Evolutionary conservation across 53 echinoderm and acorn worm genomes (phyloP).

Genomic region (Patiria pectinifera): DNA sequence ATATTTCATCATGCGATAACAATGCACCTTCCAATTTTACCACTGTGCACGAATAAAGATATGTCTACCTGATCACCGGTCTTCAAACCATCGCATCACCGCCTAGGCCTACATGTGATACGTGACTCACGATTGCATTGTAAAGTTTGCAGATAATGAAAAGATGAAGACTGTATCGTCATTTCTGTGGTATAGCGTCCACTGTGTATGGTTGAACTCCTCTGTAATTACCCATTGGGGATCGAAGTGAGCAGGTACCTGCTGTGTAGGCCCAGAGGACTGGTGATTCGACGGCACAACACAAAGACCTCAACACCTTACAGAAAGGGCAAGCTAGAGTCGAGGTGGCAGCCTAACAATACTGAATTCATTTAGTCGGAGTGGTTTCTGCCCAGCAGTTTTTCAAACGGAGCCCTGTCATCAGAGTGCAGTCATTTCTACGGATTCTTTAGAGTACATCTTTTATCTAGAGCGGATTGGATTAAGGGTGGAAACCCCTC

Average conservation of each 20-base stretch:
- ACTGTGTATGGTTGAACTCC: background rate
- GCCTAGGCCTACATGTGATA: too few relatives aligned
- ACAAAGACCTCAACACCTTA: conserved; percentile 34
- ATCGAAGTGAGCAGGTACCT: background rate
- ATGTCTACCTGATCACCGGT: too few relatives aligned
- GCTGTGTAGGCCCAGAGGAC: background rate
- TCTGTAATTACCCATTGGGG: conserved; percentile 2
- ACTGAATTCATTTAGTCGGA: conserved; percentile 55
- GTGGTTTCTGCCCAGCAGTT: conserved; percentile 6
- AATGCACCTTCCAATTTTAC: too few relatives aligned
- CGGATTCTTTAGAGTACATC: background rate
- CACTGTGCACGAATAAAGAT: too few relatives aligned
- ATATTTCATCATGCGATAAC: too few relatives aligned
- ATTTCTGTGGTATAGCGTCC: too few relatives aligned
- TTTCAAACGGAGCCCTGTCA: background rate
- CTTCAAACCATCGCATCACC: too few relatives aligned
- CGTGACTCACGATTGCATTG: too few relatives aligned
- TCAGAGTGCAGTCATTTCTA: background rate
- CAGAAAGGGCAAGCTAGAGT: background rate
- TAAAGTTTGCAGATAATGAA: too few relatives aligned
- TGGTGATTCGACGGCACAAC: conserved; percentile 1
- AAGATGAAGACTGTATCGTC: too few relatives aligned
- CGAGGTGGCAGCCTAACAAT: conserved; percentile 22
- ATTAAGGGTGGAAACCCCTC: conserved; percentile 41
- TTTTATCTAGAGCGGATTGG: conserved; percentile 2